Evolutionary conservation across 2,888 invertebrate species (phyloP).

Genomic region (Acleris cristana): DNA sequence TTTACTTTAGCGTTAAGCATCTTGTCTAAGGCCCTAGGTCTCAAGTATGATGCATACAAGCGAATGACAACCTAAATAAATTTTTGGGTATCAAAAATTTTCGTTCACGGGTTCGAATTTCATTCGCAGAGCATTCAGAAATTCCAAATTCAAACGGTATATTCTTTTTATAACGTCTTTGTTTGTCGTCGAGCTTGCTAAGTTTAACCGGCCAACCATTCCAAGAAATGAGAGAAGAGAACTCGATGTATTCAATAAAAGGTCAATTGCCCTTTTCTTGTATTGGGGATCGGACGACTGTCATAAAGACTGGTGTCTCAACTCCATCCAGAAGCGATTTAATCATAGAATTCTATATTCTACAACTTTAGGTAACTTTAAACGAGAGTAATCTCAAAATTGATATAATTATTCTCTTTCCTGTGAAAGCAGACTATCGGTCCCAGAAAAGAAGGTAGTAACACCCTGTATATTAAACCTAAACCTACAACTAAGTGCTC

Average conservation of each 20-base stretch:
- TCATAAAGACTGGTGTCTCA: neutral
- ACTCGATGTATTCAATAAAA: neutral
- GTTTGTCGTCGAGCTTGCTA: neutral
- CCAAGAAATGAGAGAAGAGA: neutral
- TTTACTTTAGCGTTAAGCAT: too few species aligned
- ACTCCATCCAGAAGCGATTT: constrained; percentile 4
- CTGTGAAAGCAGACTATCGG: constrained; percentile 21
- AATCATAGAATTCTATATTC: neutral
- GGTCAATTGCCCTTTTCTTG: constrained; percentile 4
- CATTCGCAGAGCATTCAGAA: too few species aligned
- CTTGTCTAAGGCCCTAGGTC: too few species aligned
- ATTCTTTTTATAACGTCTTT: neutral
- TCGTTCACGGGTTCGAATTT: too few species aligned
- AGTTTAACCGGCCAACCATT: constrained; percentile 4
- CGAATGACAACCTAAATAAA: too few species aligned
- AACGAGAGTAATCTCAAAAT: too few species aligned
- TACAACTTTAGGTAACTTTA: too few species aligned
- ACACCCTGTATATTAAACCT: constrained; percentile 67
- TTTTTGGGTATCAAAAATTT: too few species aligned
- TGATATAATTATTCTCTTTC: constrained; percentile 2
- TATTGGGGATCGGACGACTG: neutral
- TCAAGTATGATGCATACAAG: too few species aligned
- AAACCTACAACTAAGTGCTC: constrained; percentile 53
- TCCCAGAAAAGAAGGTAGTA: constrained; percentile 59
- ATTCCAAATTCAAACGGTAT: too few species aligned